Evolutionary conservation across 2,113 vertebrate genomes (phyloP).

Genomic region (Ptilorrhoa leucosticta): DNA sequence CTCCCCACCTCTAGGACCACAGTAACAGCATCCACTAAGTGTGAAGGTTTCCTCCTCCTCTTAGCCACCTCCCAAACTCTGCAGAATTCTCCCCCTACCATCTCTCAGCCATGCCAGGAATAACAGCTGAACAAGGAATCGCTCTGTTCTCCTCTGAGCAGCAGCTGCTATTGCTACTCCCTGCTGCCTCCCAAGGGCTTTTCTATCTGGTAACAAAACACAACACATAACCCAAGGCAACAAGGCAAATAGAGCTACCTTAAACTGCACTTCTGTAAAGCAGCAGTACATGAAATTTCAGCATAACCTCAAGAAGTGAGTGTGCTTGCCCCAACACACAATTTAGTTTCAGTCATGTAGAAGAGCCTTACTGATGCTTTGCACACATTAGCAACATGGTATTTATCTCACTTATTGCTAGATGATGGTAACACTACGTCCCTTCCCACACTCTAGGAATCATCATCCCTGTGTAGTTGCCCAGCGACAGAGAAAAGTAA

Average conservation of each 20-base stretch:
- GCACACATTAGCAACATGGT: neutral
- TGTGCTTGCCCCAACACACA: neutral
- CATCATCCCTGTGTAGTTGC: neutral
- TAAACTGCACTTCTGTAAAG: neutral
- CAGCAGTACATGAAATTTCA: neutral
- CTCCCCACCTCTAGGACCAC: neutral
- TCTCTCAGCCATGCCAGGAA: neutral
- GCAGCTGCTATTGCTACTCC: neutral
- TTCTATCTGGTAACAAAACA: neutral
- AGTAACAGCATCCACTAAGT: neutral
- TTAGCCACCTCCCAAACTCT: neutral
- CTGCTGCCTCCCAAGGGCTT: neutral
- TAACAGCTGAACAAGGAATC: neutral
- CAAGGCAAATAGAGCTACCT: neutral
- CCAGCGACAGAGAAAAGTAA: neutral
- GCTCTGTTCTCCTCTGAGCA: neutral
- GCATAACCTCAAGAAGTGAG: neutral
- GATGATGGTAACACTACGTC: neutral
- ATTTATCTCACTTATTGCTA: neutral
- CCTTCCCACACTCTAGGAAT: neutral
- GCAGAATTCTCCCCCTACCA: neutral
- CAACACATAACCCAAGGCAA: neutral
- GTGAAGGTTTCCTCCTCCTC: neutral
- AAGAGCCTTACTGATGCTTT: neutral
- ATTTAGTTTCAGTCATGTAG: neutral